phyloP scores from a whole-genome alignment of 1,140 invertebrate species.

The Drosophila virilis region DNA sequence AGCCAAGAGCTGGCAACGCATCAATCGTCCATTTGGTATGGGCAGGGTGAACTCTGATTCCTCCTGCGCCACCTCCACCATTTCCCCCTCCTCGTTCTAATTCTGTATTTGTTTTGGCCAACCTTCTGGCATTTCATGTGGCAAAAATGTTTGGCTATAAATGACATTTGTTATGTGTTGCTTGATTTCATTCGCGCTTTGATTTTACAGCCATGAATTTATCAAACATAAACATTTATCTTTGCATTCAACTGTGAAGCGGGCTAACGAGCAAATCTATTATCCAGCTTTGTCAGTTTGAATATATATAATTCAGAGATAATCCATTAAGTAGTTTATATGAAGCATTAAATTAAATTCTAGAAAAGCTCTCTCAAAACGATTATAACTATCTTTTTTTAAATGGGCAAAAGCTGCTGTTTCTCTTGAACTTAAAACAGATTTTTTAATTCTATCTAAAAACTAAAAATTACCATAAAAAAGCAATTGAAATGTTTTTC shows the following conservation, averaged over 20 bases:
- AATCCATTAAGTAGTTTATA: conserved; percentile 6
- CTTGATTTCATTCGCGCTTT: conserved; percentile 64
- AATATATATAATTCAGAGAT: background rate
- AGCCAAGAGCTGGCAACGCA: conserved; percentile 63
- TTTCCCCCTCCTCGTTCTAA: background rate
- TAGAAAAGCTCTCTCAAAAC: too few relatives aligned
- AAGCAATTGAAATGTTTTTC: background rate
- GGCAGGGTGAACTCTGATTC: background rate
- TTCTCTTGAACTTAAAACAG: too few relatives aligned
- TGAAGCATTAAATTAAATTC: background rate
- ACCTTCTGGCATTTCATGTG: background rate
- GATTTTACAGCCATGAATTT: conserved; percentile 62
- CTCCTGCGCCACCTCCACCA: background rate
- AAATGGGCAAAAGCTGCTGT: too few relatives aligned
- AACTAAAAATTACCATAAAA: background rate
- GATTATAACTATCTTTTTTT: too few relatives aligned
- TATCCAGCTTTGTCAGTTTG: conserved; percentile 19
- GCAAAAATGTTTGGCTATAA: conserved; percentile 60
- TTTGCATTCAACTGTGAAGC: conserved; percentile 63
- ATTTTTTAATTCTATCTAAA: background rate
- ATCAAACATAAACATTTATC: conserved; percentile 73
- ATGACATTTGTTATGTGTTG: conserved; percentile 72
- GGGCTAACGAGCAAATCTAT: conserved; percentile 29
- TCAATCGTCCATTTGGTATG: conserved; percentile 66
- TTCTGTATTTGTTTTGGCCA: background rate